phyloP scores from a whole-genome alignment of 2,888 invertebrate genomes.

The Rotaria magnacalcarata region DNA sequence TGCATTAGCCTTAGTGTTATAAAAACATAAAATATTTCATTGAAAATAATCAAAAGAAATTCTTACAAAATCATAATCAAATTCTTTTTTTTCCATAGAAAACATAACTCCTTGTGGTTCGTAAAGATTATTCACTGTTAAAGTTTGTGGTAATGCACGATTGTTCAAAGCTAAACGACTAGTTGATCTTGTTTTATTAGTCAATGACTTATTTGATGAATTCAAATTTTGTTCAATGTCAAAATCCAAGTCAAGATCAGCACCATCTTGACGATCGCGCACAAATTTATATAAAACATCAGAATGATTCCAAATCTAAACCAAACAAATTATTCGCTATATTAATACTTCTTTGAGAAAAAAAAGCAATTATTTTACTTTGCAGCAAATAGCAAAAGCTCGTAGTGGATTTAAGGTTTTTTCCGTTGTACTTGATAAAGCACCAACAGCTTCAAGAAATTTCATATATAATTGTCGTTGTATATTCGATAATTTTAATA shows the following conservation, averaged over 20 bases:
- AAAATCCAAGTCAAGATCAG: slow-evolving; percentile 54
- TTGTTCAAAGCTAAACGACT: neutral
- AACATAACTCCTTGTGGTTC: slow-evolving; percentile 43
- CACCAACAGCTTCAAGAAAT: slow-evolving; percentile 70
- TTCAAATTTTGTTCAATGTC: slow-evolving; percentile 35
- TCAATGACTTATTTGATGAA: neutral
- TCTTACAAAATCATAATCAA: slow-evolving; percentile 53
- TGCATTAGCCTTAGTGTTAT: slow-evolving; percentile 58
- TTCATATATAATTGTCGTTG: slow-evolving; percentile 84
- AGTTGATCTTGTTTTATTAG: neutral
- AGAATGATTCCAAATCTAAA: slow-evolving; percentile 63
- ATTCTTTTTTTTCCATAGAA: slow-evolving; percentile 47
- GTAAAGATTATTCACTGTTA: neutral
- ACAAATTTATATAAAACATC: slow-evolving; percentile 59
- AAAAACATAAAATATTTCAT: neutral
- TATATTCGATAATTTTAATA: slow-evolving; percentile 80
- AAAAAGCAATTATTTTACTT: slow-evolving; percentile 63
- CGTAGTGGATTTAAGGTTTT: slow-evolving; percentile 77
- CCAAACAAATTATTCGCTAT: neutral
- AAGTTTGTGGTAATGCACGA: neutral
- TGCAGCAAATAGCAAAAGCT: slow-evolving; percentile 95
- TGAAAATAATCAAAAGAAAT: slow-evolving; percentile 55
- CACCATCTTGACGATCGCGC: slow-evolving; percentile 51
- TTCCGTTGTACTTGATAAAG: slow-evolving; percentile 39
- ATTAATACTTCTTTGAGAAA: too few relatives aligned